phyloP scores from a whole-genome alignment of 2,888 invertebrate species.

The Desoria tigrina region DNA sequence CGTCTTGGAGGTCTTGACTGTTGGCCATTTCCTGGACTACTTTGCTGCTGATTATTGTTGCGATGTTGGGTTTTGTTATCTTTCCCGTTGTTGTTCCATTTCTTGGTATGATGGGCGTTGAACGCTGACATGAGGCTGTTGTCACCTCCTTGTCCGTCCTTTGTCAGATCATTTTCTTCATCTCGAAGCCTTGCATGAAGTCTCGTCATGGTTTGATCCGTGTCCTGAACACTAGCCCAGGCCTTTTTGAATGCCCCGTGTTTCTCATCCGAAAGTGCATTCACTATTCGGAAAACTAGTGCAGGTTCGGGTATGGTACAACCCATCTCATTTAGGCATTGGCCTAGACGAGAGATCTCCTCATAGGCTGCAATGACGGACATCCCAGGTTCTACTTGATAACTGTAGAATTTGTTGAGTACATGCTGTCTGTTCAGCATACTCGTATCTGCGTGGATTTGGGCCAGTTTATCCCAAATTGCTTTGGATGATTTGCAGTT shows the following conservation, averaged over 20 bases:
- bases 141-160: neutral
- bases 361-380: neutral
- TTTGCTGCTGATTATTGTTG: neutral
- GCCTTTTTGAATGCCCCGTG: conserved; percentile 25
- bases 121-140: too few relatives aligned
- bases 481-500: neutral
- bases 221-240: conserved; percentile 24
- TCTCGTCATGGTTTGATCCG: conserved; percentile 8
- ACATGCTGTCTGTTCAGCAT: conserved; percentile 16
- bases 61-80: neutral
- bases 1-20: too few relatives aligned
- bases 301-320: neutral
- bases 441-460: conserved; percentile 5
- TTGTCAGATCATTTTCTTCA: conserved; percentile 13
- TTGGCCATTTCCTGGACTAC: too few relatives aligned
- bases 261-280: conserved; percentile 9
- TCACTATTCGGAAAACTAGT: conserved; percentile 21
- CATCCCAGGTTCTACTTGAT: neutral
- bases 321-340: conserved; percentile 19
- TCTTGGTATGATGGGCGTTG: too few relatives aligned
- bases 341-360: conserved; percentile 17
- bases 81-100: neutral
- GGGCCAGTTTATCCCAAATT: neutral
- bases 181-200: conserved; percentile 16
- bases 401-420: conserved; percentile 12